Conservation (phyloP, 2,888 invertebrate genomes). For the Pycnomerus fuliginosus region DNA sequence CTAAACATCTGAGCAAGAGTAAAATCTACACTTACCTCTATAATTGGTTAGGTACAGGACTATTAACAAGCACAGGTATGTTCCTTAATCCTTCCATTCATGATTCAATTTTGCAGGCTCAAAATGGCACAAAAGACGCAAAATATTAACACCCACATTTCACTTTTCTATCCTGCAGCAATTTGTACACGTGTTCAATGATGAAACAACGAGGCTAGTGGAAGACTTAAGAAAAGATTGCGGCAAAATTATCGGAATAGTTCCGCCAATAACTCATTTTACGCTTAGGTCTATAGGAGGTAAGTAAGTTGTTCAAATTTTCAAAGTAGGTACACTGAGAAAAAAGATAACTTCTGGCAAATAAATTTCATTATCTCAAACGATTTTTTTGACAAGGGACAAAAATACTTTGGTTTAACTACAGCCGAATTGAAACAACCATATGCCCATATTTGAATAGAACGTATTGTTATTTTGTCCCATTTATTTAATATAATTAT, state of each 20-base stretch:
- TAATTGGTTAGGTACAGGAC: slow-evolving; percentile 21
- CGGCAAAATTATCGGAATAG: slow-evolving; percentile 1
- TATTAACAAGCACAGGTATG: slow-evolving; percentile 22
- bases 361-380: no score
- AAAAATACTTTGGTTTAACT: no score
- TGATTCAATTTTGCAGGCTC: no score
- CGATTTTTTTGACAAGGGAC: no score
- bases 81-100: no score
- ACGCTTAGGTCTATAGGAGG: slow-evolving; percentile 7
- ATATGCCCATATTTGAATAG: no score
- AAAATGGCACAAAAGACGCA: slow-evolving; percentile 27
- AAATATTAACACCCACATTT: slow-evolving; percentile 30
- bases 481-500: no score
- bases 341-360: no score
- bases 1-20: slow-evolving; percentile 2
- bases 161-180: slow-evolving; percentile 28
- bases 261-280: background rate
- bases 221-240: slow-evolving; percentile 3
- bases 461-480: no score
- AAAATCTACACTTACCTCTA: slow-evolving; percentile 6
- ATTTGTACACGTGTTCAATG: slow-evolving; percentile 25
- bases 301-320: no score
- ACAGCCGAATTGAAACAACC: no score
- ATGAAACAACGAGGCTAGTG: slow-evolving; percentile 14
- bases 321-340: no score